Conservation (phyloP, 2,797 vertebrate species). For the Notoglanidium macrostoma region DNA sequence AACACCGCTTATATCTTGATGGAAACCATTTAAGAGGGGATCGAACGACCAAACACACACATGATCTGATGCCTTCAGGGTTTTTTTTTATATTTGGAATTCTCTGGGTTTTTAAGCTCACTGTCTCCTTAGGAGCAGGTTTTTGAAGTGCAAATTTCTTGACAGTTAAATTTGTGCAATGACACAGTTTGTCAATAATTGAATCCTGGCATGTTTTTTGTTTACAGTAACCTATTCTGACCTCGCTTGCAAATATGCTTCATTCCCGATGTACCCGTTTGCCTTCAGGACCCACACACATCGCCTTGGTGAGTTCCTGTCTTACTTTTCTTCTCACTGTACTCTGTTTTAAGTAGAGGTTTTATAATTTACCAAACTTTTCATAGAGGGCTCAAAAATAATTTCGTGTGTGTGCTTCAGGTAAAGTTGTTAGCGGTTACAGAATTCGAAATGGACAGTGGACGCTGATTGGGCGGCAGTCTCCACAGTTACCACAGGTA, state of each 20-base stretch:
- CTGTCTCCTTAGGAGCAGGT: background rate
- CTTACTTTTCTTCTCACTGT: background rate
- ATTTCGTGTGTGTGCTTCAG: slow-evolving; percentile 67
- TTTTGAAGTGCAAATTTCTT: background rate
- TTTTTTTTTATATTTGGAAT: background rate
- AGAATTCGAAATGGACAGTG: slow-evolving; percentile 89
- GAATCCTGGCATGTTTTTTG: slow-evolving; percentile 19
- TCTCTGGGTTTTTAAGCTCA: background rate
- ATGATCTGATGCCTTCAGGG: background rate
- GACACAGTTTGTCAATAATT: background rate
- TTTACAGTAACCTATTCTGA: slow-evolving; percentile 88
- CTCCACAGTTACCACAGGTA: slow-evolving; percentile 94
- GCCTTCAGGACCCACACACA: slow-evolving; percentile 97
- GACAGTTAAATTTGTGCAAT: background rate
- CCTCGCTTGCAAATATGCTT: slow-evolving; percentile 87
- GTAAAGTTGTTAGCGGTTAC: slow-evolving; percentile 94
- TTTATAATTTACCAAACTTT: background rate
- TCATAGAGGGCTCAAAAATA: background rate
- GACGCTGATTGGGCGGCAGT: slow-evolving; percentile 91
- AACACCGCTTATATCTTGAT: background rate
- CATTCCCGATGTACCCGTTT: slow-evolving; percentile 91
- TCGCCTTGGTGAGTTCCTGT: slow-evolving; percentile 81
- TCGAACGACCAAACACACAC: background rate
- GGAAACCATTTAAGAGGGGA: background rate
- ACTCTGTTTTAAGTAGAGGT: background rate